Conservation (phyloP, 2,113 vertebrate genomes). For the Peromyscus leucopus region DNA sequence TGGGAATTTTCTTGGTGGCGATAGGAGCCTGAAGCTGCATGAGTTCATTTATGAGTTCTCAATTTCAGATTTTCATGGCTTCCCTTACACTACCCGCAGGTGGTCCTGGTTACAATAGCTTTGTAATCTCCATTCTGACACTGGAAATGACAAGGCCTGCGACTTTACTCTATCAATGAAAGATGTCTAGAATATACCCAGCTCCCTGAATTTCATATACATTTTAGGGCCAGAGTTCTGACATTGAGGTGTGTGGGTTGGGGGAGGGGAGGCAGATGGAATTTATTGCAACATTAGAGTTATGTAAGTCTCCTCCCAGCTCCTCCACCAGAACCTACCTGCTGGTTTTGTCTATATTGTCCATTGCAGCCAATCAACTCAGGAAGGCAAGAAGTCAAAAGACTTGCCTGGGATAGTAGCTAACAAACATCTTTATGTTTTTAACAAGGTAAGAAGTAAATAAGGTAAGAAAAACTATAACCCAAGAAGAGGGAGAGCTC, state of each 20-base stretch:
- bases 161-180: background rate
- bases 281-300: background rate
- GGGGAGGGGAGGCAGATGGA: background rate
- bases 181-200: background rate
- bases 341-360: conserved; percentile 8
- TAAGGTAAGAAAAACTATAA: background rate
- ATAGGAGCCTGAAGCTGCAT: background rate
- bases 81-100: background rate
- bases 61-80: background rate
- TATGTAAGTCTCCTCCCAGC: background rate
- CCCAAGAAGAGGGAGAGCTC: background rate
- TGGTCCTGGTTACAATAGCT: background rate
- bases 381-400: conserved; percentile 29
- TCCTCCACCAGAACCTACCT: background rate
- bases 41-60: background rate
- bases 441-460: background rate
- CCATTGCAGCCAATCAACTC: background rate
- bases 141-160: background rate
- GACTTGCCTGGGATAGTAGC: background rate
- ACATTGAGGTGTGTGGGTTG: background rate
- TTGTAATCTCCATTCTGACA: background rate
- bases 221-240: background rate
- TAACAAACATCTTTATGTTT: conserved; percentile 29
- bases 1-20: conserved; percentile 13
- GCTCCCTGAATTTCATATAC: background rate